Evolutionary conservation across 2,888 invertebrate genomes (phyloP), one percentile per base, ranked within the genome.

Genomic region (Branchellion lobata): DNA sequence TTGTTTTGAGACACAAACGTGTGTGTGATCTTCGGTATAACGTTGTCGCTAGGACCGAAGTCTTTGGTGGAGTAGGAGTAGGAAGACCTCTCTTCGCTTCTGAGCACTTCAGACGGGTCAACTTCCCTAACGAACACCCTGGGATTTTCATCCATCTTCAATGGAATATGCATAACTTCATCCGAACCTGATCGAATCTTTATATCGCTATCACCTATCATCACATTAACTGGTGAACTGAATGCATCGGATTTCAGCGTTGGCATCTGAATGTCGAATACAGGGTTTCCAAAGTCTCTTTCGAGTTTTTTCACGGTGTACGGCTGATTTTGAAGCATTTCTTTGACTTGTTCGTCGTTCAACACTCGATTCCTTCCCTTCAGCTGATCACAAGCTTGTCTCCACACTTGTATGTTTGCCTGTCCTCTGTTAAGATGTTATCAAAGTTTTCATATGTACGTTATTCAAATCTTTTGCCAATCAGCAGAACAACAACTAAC

Each of bases 1-100:
- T 57, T 57, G 24, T 57, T 57, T 57, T 57, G 61, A 57, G 61
- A 57, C 21, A 57, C 61, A 57, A 57, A 57, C 24, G 61, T 57
- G 24, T 57, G 61, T 5, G 61, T 57, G 61, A 57, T 57, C 24
- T 57, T 57, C 3, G 61, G 61, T 5, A 57, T 8, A 3, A n/a
- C 21, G 24, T 57, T 57, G n/a, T 18, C 5, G 61, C 61, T 57
- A 24, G 21, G 11, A 57, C 21, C 21, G 11, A 57, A 57, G 61
- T 57, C 24, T 18, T 3, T 5, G 21, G 21, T 5, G 3, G 61
- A 57, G 5, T 18, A 57, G 5, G 24, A 57, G 24, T 57, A 57
- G 5, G 61, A 57, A n/a, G 3, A 24, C 21, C 61, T 57, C 14
- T 57, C 21, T 24, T 57, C 61, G 8, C n/a, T 57, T 57, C n/a